Conservation (phyloP, 2,888 invertebrate species). For the Cryptosula pallasiana region DNA sequence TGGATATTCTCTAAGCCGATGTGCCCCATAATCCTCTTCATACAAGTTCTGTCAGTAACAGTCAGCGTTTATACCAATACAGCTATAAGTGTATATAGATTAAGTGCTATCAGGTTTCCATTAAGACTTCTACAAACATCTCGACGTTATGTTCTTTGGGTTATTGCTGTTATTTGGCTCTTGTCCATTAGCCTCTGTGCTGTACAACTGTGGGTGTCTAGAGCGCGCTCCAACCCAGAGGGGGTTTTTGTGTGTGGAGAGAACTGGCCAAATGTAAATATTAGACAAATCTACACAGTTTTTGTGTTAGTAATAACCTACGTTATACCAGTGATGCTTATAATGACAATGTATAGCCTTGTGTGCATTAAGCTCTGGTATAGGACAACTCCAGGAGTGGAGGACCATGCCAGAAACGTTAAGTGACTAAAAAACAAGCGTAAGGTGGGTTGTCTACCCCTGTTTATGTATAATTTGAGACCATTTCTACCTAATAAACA, state of each 20-base stretch:
- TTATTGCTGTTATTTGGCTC: constrained; percentile 54
- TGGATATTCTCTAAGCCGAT: constrained; percentile 57
- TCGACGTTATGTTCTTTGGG: constrained; percentile 51
- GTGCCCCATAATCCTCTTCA: constrained; percentile 56
- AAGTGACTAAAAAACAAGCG: constrained; percentile 52
- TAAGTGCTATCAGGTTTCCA: constrained; percentile 48
- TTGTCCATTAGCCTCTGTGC: constrained; percentile 47
- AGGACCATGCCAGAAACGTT: constrained; percentile 52
- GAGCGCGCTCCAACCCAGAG: constrained; percentile 28
- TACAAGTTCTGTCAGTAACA: constrained; percentile 55
- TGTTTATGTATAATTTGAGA: not conserved
- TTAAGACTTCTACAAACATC: constrained; percentile 32
- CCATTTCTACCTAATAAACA: not conserved
- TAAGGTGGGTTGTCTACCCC: constrained; percentile 45
- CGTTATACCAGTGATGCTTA: constrained; percentile 51
- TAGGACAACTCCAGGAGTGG: constrained; percentile 54
- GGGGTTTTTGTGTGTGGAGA: constrained; percentile 32
- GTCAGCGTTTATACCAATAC: constrained; percentile 56
- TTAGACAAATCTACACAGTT: constrained; percentile 36
- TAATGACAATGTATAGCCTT: constrained; percentile 54
- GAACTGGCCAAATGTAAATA: constrained; percentile 38
- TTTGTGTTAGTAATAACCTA: constrained; percentile 42
- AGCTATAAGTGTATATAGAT: constrained; percentile 56
- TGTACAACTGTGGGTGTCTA: constrained; percentile 49
- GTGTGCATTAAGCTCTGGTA: constrained; percentile 54